Evolutionary conservation across 2,888 invertebrate species (phyloP), one percentile per base, ranked within the genome.

Genomic region (Protodeltote pygarga): DNA sequence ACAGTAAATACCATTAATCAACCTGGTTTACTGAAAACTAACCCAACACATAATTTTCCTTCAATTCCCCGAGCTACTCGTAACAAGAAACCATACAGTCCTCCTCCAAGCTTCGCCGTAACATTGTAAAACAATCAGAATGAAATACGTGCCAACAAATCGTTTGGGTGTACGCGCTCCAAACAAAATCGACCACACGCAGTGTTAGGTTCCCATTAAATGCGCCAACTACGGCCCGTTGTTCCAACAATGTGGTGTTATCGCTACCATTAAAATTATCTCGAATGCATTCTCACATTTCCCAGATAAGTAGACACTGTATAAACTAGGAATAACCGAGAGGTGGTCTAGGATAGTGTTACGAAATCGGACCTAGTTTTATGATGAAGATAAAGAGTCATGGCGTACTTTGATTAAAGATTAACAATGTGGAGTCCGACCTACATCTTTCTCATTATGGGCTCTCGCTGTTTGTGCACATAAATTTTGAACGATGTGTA

Each of bases 221-320:
- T 44, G 45, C 38, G 47, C 52, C 64, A 58, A 55, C 53, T 59
- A 52, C 11, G 49, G 64, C 33, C 25, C 15, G 33, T 25, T 50
- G 46, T 51, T 57, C 31, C 5, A 40, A 55, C 58, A 46, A 14
- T 44, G 55, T 53, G 29, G 50, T 62, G 55, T 67, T 67, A 71
- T 67, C 65, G 33, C 51, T 15, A 54, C 58, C 42, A 67, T 71
- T 65, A 62, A 52, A 69, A 61, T 57, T 71, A 71, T 69, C 71
- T 67, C 34, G 28, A 53, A 61, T 58, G 47, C 52, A 58, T 47
- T 55, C 45, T 53, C 48, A 38, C 64, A 62, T 71, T 62, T 50
- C 65, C 46, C 23, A 65, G 68, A 71, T 69, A 69, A 57, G 42
- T 48, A 50, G 48, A 49, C 38, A 52, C 49, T 35, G 37, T 45